phyloP scores from a whole-genome alignment of 2,797 vertebrate genomes.

The Perdix hodgsoniae region DNA sequence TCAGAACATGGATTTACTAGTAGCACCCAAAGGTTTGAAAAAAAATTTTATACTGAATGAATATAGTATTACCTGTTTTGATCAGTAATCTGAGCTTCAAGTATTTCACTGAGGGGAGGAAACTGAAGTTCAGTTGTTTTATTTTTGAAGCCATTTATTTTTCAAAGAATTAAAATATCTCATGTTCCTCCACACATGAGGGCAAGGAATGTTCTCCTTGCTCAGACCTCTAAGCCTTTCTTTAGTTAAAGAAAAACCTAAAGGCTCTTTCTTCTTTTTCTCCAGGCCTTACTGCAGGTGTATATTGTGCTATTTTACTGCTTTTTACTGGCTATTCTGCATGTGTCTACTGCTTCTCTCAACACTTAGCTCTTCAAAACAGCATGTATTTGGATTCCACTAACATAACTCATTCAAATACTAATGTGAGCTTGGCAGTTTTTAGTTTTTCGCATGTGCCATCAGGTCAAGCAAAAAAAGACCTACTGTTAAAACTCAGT shows the following conservation, averaged over 20 bases:
- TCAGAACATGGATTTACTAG: neutral
- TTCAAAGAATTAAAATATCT: neutral
- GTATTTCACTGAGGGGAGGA: neutral
- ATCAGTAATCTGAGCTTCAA: neutral
- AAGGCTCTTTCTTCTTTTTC: neutral
- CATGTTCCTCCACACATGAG: neutral
- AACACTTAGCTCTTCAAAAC: conserved; percentile 19
- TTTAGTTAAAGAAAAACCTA: neutral
- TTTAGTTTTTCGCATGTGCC: conserved; percentile 58
- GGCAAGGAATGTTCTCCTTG: neutral
- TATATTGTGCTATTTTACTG: neutral
- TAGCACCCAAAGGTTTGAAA: neutral
- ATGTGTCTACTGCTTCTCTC: conserved; percentile 16
- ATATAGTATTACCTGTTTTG: neutral
- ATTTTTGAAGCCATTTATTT: neutral
- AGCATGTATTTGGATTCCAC: conserved; percentile 50
- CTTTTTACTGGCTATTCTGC: conserved; percentile 10
- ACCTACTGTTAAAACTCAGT: conserved; percentile 55
- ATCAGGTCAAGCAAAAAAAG: conserved; percentile 66
- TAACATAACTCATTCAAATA: conserved; percentile 50
- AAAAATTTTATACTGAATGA: neutral
- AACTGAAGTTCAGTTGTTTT: neutral
- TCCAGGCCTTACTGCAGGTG: neutral
- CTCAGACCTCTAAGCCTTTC: neutral
- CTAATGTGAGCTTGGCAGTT: conserved; percentile 40